Evolutionary conservation across 2,888 invertebrate species (phyloP).

Genomic region (Tipula confusa): DNA sequence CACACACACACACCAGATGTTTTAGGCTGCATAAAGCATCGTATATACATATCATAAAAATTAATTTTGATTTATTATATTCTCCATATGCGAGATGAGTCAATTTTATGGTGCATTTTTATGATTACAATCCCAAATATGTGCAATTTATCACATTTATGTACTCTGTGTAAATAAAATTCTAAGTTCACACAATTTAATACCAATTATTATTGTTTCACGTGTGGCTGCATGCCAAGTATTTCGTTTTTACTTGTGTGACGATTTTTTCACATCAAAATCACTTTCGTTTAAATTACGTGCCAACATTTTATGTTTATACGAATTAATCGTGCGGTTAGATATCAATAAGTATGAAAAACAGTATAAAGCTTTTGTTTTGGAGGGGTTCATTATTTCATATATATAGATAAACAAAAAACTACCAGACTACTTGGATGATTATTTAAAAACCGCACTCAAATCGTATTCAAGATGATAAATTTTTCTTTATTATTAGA

Average conservation of each 20-base stretch:
- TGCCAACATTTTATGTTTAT: background rate
- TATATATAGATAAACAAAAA: background rate
- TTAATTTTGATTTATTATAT: background rate
- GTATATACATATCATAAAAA: background rate
- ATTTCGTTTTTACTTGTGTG: background rate
- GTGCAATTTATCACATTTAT: background rate
- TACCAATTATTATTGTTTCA: background rate
- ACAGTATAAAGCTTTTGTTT: no score
- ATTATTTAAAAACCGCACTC: background rate
- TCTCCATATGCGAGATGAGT: background rate
- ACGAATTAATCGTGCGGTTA: background rate
- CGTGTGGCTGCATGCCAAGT: background rate
- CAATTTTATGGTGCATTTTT: background rate
- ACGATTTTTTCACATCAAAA: background rate
- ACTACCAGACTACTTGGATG: background rate
- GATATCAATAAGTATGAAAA: no score
- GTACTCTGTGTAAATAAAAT: background rate
- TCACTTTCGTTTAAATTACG: background rate
- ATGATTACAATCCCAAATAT: background rate
- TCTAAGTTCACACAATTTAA: background rate
- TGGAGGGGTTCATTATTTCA: no score
- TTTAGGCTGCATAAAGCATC: background rate
- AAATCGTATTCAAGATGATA: background rate
- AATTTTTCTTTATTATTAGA: background rate
- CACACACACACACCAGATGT: background rate